phyloP scores from a whole-genome alignment of 2,888 invertebrate genomes.

The Epirrita christyi region DNA sequence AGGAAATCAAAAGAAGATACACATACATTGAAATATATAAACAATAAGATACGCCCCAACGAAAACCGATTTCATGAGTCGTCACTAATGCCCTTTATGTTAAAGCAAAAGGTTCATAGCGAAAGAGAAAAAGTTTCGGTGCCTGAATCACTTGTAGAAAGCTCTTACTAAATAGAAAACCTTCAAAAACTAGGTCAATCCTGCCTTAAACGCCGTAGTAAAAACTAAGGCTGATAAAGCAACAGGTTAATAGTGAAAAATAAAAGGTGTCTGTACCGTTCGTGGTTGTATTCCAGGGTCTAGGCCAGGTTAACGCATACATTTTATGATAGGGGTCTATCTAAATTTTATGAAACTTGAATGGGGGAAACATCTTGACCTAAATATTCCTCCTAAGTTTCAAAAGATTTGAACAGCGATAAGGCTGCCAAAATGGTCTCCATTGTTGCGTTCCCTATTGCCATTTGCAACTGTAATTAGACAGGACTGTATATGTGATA shows the following conservation, averaged over 20 bases:
- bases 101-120: not conserved
- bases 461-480: too few relatives aligned
- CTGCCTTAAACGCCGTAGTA: not conserved
- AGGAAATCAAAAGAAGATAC: not conserved
- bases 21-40: not conserved
- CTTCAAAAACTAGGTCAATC: not conserved
- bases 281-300: slow-evolving; percentile 57
- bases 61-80: not conserved
- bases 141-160: not conserved
- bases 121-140: too few relatives aligned
- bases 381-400: too few relatives aligned
- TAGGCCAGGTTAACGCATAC: slow-evolving; percentile 58
- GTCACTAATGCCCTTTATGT: not conserved
- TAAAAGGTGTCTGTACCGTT: slow-evolving; percentile 58
- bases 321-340: too few relatives aligned
- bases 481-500: too few relatives aligned
- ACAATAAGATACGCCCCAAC: not conserved
- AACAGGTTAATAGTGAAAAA: slow-evolving; percentile 28
- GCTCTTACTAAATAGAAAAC: not conserved
- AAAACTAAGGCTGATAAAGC: slow-evolving; percentile 4
- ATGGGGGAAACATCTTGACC: too few relatives aligned
- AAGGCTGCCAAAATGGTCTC: too few relatives aligned
- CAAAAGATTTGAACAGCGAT: too few relatives aligned
- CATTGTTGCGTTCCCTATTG: too few relatives aligned
- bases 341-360: too few relatives aligned